These are phyloP conservation scores for Chascanopsetta lugubris DNA, from an alignment of 2,113 vertebrate species.

Conservation along the genomic window DNA sequence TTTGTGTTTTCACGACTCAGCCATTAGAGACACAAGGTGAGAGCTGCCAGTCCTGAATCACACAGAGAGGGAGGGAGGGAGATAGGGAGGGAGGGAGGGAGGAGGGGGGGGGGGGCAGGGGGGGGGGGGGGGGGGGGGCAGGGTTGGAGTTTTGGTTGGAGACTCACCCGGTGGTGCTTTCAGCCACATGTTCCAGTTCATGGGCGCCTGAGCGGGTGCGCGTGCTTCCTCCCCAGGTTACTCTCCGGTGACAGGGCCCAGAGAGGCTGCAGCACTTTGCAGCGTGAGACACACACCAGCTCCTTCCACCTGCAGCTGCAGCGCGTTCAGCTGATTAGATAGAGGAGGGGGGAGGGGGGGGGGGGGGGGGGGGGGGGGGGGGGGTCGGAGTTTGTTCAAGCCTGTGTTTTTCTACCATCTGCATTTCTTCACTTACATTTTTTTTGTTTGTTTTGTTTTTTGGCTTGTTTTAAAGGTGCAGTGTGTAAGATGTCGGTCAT, in stretches of 20 bases:
- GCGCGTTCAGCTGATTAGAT: conserved; percentile 80
- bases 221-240: conserved; percentile 68
- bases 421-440: neutral
- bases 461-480: no score
- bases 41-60: conserved; percentile 54
- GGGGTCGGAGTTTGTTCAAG: conserved; percentile 37
- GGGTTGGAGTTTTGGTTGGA: conserved; percentile 77
- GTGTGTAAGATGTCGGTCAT: no score
- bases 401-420: neutral
- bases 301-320: conserved; percentile 64
- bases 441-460: conserved; percentile 11
- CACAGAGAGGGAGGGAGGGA: conserved; percentile 55
- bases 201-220: conserved; percentile 49
- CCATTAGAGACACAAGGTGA: conserved; percentile 54
- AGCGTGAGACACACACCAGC: conserved; percentile 64
- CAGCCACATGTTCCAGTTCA: conserved; percentile 72
- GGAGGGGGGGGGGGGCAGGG: no score
- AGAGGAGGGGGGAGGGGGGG: conserved; percentile 43
- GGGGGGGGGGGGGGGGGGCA: no score
- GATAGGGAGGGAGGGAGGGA: no score
- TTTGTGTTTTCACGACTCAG: conserved; percentile 65
- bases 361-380: conserved; percentile 29
- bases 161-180: conserved; percentile 53
- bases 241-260: conserved; percentile 67
- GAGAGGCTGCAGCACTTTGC: conserved; percentile 62